Conservation (phyloP, 2,888 invertebrate genomes). For the Andrena haemorrhoa region DNA sequence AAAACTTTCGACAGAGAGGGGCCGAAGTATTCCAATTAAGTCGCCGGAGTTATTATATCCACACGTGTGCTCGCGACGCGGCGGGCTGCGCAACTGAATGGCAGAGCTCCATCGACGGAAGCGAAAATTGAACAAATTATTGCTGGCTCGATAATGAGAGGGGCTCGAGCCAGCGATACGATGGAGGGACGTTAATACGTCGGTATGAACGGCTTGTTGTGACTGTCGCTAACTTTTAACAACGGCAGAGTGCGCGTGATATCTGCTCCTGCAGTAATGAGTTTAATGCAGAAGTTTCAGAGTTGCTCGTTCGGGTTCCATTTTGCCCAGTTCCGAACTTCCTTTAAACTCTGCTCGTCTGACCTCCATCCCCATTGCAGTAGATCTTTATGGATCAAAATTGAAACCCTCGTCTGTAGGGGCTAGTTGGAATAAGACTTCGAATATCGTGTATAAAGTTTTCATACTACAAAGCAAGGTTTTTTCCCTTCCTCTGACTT, state of each 20-base stretch:
- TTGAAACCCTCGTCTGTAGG: slow-evolving; percentile 42
- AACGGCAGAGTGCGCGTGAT: slow-evolving; percentile 52
- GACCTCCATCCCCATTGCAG: slow-evolving; percentile 58
- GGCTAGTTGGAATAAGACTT: slow-evolving; percentile 1
- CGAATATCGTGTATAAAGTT: slow-evolving; percentile 39
- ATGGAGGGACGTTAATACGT: slow-evolving; percentile 42
- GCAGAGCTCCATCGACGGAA: slow-evolving; percentile 26
- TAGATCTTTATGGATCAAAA: slow-evolving; percentile 60
- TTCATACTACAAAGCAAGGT: slow-evolving; percentile 20
- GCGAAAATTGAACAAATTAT: slow-evolving; percentile 50
- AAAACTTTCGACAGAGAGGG: slow-evolving; percentile 2
- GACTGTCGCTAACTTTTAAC: slow-evolving; percentile 66
- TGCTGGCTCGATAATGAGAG: slow-evolving; percentile 47
- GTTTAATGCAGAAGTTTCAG: slow-evolving; percentile 66
- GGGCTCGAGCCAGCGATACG: slow-evolving; percentile 29
- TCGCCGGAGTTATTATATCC: not conserved
- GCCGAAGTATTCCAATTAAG: not conserved
- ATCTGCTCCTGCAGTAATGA: slow-evolving; percentile 62
- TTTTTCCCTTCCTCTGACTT: slow-evolving; percentile 5
- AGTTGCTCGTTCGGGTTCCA: slow-evolving; percentile 62
- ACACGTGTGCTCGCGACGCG: not conserved
- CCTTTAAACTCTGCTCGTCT: slow-evolving; percentile 57
- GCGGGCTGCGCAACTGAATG: not conserved
- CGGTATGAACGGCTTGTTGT: slow-evolving; percentile 52
- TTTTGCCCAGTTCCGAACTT: slow-evolving; percentile 54